These are phyloP conservation scores for Drosophila paulistorum DNA, from an alignment of 1,140 invertebrate genomes.

Conservation along the genomic window DNA sequence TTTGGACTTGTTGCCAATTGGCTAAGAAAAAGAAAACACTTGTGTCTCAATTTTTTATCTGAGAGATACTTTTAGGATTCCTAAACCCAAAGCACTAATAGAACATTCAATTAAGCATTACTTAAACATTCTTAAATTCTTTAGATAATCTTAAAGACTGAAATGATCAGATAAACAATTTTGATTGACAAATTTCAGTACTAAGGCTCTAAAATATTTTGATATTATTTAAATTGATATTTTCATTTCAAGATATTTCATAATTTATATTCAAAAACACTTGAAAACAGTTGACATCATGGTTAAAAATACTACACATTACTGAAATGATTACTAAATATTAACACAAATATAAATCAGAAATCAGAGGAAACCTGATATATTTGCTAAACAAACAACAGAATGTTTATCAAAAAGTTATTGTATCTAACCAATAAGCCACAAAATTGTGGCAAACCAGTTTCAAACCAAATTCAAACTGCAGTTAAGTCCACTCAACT, in stretches of 20 bases:
- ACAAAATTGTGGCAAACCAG: slow-evolving; percentile 2
- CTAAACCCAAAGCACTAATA: too few relatives aligned
- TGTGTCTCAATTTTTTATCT: too few relatives aligned
- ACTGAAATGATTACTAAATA: not conserved
- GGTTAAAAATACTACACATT: not conserved
- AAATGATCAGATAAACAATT: too few relatives aligned
- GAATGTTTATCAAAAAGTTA: slow-evolving; percentile 1
- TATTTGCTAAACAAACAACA: not conserved
- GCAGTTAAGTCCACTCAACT: slow-evolving; percentile 10
- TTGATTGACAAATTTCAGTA: too few relatives aligned
- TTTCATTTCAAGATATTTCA: too few relatives aligned
- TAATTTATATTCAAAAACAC: not conserved
- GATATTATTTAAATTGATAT: too few relatives aligned
- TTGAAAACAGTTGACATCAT: not conserved
- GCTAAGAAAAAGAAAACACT: too few relatives aligned
- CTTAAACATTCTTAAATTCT: too few relatives aligned
- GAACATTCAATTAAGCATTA: too few relatives aligned
- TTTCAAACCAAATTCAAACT: not conserved
- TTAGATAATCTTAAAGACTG: too few relatives aligned
- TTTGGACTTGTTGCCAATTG: not conserved
- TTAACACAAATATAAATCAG: not conserved
- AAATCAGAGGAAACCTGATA: not conserved
- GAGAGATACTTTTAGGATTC: too few relatives aligned
- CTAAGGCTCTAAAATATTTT: too few relatives aligned
- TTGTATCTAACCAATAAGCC: slow-evolving; percentile 1